These are phyloP conservation scores for Eptatretus atami DNA, from an alignment of 2,797 vertebrate species.

Conservation along the genomic window DNA sequence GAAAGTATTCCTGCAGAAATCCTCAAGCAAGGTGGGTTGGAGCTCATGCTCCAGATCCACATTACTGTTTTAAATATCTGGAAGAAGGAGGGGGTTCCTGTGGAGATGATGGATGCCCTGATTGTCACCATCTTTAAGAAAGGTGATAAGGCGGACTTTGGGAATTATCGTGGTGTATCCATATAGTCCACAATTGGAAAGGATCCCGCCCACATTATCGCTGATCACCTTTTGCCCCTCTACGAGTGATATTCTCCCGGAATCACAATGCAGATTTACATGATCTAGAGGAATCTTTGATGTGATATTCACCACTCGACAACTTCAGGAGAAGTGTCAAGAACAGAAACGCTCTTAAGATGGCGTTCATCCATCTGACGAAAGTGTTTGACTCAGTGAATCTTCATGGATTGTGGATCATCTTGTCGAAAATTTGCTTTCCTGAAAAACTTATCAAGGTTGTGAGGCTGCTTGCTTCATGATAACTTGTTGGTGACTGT, in stretches of 20 bases:
- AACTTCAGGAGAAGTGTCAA: neutral
- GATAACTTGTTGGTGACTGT: neutral
- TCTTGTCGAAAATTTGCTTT: neutral
- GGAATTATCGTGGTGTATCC: neutral
- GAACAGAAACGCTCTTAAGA: neutral
- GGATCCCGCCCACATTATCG: neutral
- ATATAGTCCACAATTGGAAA: neutral
- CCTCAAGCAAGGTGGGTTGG: neutral
- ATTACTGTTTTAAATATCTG: neutral
- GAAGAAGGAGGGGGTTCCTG: neutral
- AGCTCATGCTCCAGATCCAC: neutral
- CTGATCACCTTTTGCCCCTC: neutral
- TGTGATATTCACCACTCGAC: neutral
- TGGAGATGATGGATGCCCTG: neutral
- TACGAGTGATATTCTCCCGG: neutral
- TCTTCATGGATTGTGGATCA: neutral
- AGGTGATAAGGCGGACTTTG: neutral
- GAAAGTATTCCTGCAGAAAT: neutral
- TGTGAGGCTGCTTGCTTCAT: too few relatives aligned
- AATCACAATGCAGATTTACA: neutral
- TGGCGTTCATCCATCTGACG: neutral
- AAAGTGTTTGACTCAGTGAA: neutral
- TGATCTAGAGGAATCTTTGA: neutral
- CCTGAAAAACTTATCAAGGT: neutral
- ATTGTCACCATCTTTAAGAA: neutral